Evolutionary conservation across 2,797 vertebrate genomes (phyloP).

Genomic region (Cynodonichthys magdalenae): DNA sequence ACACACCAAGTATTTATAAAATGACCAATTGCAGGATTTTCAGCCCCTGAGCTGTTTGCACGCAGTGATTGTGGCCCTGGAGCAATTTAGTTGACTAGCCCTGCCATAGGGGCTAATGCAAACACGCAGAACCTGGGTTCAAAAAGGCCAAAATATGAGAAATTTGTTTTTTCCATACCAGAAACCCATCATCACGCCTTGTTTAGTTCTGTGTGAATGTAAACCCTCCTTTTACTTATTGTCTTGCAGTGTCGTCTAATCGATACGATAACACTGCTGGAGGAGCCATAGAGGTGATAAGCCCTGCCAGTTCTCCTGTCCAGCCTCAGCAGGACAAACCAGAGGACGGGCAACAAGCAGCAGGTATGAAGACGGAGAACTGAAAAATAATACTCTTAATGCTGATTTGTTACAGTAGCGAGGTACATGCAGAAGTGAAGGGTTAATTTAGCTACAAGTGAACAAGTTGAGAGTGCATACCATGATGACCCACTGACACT

Average conservation of each 20-base stretch:
- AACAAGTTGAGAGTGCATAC: conserved; percentile 35
- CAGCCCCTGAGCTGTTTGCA: too few relatives aligned
- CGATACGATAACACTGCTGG: conserved; percentile 88
- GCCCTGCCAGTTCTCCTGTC: conserved; percentile 92
- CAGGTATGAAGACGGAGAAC: conserved; percentile 77
- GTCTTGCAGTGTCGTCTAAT: conserved; percentile 87
- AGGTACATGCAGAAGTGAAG: conserved; percentile 1
- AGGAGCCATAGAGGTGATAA: conserved; percentile 96
- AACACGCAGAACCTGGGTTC: too few relatives aligned
- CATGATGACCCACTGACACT: conserved; percentile 45
- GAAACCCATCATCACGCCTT: not conserved
- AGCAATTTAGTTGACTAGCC: too few relatives aligned
- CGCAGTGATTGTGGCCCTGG: too few relatives aligned
- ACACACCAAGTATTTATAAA: too few relatives aligned
- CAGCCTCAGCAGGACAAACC: conserved; percentile 88
- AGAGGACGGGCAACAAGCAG: conserved; percentile 87
- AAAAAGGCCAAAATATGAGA: not conserved
- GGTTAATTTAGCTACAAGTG: conserved; percentile 42
- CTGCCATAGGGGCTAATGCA: too few relatives aligned
- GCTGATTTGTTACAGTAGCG: not conserved
- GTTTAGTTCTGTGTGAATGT: not conserved
- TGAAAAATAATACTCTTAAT: conserved; percentile 1
- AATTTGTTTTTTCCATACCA: not conserved
- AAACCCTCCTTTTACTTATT: conserved; percentile 8
- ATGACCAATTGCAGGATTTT: too few relatives aligned